Evolutionary conservation across 2,888 invertebrate genomes (phyloP).

Genomic region (Caenorhabditis angaria): DNA sequence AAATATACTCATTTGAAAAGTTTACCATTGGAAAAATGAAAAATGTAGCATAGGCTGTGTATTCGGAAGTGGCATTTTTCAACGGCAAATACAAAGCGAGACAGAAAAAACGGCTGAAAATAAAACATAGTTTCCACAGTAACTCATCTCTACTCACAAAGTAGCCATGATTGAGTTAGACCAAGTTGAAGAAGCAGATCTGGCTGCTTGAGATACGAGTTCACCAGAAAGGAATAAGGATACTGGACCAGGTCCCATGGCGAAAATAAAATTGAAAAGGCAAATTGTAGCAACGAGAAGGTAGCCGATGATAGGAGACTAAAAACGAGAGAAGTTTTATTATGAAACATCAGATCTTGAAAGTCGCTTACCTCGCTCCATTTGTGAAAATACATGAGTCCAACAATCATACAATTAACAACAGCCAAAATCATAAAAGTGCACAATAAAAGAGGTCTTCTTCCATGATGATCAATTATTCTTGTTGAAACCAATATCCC

Average conservation of each 20-base stretch:
- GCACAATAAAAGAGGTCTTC: constrained; percentile 21
- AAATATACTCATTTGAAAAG: background rate
- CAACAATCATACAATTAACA: constrained; percentile 16
- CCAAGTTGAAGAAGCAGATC: constrained; percentile 32
- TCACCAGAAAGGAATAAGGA: constrained; percentile 36
- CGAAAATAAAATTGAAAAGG: constrained; percentile 37
- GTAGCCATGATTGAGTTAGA: constrained; percentile 28
- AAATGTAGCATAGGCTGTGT: constrained; percentile 7
- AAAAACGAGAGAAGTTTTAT: background rate
- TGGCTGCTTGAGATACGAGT: constrained; percentile 19
- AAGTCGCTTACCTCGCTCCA: constrained; percentile 15
- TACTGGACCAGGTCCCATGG: constrained; percentile 38
- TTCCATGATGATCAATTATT: constrained; percentile 33
- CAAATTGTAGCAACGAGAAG: constrained; percentile 18
- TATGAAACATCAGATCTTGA: no score
- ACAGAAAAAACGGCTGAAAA: constrained; percentile 13
- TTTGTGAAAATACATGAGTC: constrained; percentile 16
- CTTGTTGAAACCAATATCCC: constrained; percentile 27
- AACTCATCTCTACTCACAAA: constrained; percentile 11
- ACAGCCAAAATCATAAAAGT: constrained; percentile 22
- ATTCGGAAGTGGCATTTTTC: constrained; percentile 12
- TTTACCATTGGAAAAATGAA: constrained; percentile 16
- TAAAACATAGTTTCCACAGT: background rate
- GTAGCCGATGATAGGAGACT: background rate
- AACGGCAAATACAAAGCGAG: constrained; percentile 11